Base-by-base conservation (phyloP, 2,888 invertebrate species). In the Athetis lepigone region DNA sequence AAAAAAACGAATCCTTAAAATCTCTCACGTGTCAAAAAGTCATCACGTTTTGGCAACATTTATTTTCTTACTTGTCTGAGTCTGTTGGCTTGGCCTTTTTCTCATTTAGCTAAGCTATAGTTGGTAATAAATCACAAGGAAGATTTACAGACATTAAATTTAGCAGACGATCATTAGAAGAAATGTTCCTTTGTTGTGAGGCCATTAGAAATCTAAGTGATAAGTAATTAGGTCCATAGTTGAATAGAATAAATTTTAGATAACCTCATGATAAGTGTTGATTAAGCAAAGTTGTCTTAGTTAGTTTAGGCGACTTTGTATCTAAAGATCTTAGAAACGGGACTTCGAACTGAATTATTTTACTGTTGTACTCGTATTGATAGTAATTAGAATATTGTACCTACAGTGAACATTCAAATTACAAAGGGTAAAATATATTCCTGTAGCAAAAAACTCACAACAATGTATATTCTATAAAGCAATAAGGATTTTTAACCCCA, bases 121-220 rank as follows among this genome's bases (percentile, higher is more conserved):
- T 46, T 16, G 9, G 13, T 23, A 36, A 36, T 67, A 36, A 64
- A 67, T 42, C 21, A 67, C 21, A n/a, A 16, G 39, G 43, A 23
- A 45, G 45, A 50, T 37, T 33, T 50, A 27, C 16, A 18, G 47
- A 18, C 54, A 54, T 62, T 62, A 70, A 33, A 37, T 37, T 60
- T 62, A 70, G 54, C 9, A 11, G 13, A 54, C 29, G 4, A 9
- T 27, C 43, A n/a, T 62, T 54, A 68, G n/a, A 19, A 45, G 1
- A 59, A 49, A 11, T 27, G 27, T 21, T 13, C 19, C 39, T 36
- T 62, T 39, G 27, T 49, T n/a, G 39, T 18, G 9, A 43, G 8
- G 18, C 18, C 42, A 54, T 70, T 68, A 42, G n/a, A 16, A 54
- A n/a, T 19, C 0, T 13, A 13, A 33, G 13, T 13, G 13, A 13